Percentiles rank a stretch among this genome's conserved stretches.
phyloP scores from a whole-genome alignment of 2,113 vertebrate genomes.

The Platycercus adscitus region DNA sequence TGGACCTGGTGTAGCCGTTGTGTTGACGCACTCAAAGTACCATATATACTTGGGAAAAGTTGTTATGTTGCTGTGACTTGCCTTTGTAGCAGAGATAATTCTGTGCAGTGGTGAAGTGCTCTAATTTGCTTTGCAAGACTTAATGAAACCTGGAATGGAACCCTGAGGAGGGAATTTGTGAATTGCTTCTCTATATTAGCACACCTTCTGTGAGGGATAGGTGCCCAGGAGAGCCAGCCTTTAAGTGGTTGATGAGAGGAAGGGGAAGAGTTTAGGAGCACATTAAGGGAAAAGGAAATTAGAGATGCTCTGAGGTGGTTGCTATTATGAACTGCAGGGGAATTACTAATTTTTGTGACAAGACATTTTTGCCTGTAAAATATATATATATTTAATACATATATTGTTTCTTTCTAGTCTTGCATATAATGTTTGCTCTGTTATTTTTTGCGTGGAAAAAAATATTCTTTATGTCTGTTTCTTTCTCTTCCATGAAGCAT shows the following conservation, averaged over 20 bases:
- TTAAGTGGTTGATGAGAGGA: neutral
- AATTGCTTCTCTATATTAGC: neutral
- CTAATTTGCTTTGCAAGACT: neutral
- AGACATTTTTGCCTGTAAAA: neutral
- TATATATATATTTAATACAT: neutral
- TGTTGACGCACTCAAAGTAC: neutral
- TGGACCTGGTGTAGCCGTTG: accelerated
- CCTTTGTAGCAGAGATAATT: neutral
- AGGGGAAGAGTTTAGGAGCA: neutral
- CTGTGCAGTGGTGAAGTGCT: neutral
- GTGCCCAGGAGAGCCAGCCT: neutral
- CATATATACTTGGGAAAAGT: neutral
- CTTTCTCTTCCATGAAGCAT: neutral
- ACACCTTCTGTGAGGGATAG: neutral
- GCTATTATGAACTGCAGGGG: neutral
- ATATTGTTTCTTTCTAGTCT: neutral
- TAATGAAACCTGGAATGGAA: neutral
- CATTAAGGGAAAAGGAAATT: neutral
- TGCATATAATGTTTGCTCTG: neutral
- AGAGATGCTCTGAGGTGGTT: neutral
- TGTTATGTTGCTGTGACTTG: neutral
- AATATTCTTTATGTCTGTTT: neutral
- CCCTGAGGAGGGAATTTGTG: neutral
- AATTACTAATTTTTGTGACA: neutral
- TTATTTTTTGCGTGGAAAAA: neutral